Evolutionary conservation across 2,797 vertebrate species (phyloP), one percentile per base, ranked within the genome.

Genomic region (Chiroxiphia lanceolata): DNA sequence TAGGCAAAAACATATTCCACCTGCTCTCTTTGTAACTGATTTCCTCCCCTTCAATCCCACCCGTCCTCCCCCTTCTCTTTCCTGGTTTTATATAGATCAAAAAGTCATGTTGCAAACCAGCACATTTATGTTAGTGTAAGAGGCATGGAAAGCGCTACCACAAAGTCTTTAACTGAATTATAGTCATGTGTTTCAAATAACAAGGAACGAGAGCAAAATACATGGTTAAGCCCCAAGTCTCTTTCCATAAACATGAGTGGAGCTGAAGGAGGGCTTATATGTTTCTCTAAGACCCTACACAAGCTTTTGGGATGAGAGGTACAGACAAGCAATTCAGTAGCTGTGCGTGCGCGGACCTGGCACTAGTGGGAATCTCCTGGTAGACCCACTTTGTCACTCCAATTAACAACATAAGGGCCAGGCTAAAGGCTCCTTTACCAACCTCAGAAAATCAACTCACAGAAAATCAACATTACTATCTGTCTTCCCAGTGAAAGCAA

Each of bases 351-450:
- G 1, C 7, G 6, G 26, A 80, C 18, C 12, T 1, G 1, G 29
- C 38, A 47, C 15, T 11, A 3, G 34, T 11, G 5, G 48, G 27
- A 78, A 64, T 16, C 44, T 70, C 21, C 31, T n/a, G 21, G 36
- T 2, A 64, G 36, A 56, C 5, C 36, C 4, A 17, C 15, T 54
- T n/a, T 2, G 0, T 56, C 5, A 2, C 34, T 65, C 33, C 2
- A 0, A 36, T 15, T 15, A 47, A 7, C 33, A 63, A 7, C 0
- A 0, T 6, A 63, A 67, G 4, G 33, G 7, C 9, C 13, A 15
- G 38, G 26, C 15, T 53, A 60, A 78, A 21, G 4, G 5, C 15
- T 59, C 7, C 31, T 69, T 81, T 8, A 3, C 11, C 6, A 10
- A 6, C 42, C 14, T 64, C 13, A 1, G 7, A 34, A n/a, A n/a